phyloP scores from a whole-genome alignment of 1,140 invertebrate genomes.

The Drosophila micromelanica region DNA sequence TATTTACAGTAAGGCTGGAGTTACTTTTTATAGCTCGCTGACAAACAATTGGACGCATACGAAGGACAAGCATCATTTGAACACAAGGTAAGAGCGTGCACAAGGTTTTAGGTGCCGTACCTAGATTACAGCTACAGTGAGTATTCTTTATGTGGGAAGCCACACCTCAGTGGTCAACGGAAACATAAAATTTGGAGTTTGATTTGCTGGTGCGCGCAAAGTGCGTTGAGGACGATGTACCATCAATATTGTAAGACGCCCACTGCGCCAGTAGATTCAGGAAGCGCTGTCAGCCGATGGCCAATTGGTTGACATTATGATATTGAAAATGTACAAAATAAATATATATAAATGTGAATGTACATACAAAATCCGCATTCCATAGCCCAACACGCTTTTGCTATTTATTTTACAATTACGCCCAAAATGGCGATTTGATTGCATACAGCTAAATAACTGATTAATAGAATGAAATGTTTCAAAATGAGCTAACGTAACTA shows the following conservation, averaged over 20 bases:
- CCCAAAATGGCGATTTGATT: background rate
- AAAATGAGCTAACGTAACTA: background rate
- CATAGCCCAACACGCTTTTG: too few species aligned
- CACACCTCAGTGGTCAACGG: slow-evolving; percentile 64
- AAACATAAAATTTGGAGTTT: slow-evolving; percentile 78
- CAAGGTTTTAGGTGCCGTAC: slow-evolving; percentile 19
- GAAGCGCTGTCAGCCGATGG: slow-evolving; percentile 51
- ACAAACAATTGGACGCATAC: slow-evolving; percentile 1
- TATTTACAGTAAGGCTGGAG: slow-evolving; percentile 7
- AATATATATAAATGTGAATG: background rate
- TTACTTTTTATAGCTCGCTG: slow-evolving; percentile 6
- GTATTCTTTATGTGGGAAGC: background rate
- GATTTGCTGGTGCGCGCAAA: slow-evolving; percentile 68
- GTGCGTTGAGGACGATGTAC: slow-evolving; percentile 45
- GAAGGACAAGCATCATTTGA: slow-evolving; percentile 11
- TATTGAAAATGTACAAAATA: slow-evolving; percentile 2
- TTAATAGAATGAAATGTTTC: background rate
- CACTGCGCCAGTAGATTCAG: slow-evolving; percentile 71
- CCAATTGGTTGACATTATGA: background rate
- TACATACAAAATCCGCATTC: too few species aligned
- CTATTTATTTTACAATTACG: too few species aligned
- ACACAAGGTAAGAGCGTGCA: slow-evolving; percentile 19
- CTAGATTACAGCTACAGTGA: slow-evolving; percentile 19
- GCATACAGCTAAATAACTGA: background rate
- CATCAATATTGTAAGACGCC: slow-evolving; percentile 52